Evolutionary conservation across 2,113 vertebrate species (phyloP).

Genomic region (Isurus oxyrinchus): DNA sequence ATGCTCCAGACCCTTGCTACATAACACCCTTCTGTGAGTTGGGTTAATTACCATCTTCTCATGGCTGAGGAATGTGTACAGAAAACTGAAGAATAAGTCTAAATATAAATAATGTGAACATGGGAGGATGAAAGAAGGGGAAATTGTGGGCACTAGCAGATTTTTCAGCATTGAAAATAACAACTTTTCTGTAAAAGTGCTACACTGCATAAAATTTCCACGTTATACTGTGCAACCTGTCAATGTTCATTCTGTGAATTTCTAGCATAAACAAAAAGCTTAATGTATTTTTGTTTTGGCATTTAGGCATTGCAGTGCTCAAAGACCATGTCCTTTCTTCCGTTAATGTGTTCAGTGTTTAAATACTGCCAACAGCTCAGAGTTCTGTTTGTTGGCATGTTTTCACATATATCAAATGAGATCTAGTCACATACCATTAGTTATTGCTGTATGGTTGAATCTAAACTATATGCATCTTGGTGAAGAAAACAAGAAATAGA

Average conservation of each 20-base stretch:
- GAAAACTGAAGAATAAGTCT: background rate
- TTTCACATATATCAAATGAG: background rate
- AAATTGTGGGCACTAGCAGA: background rate
- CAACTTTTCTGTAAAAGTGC: background rate
- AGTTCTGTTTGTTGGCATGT: background rate
- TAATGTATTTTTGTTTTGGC: background rate
- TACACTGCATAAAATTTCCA: background rate
- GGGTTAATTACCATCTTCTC: background rate
- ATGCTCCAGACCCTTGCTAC: background rate
- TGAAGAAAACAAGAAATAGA: constrained; percentile 13
- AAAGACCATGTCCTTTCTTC: background rate
- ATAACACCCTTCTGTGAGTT: background rate
- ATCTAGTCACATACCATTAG: background rate
- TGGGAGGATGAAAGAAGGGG: background rate
- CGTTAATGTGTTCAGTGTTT: background rate
- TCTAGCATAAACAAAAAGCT: background rate
- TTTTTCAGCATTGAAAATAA: background rate
- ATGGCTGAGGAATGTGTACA: background rate
- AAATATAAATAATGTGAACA: background rate
- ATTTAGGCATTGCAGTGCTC: background rate
- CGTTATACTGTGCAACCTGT: background rate
- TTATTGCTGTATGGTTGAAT: background rate
- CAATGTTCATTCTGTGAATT: background rate
- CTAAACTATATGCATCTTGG: too few relatives aligned
- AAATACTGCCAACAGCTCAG: background rate